phyloP scores from a whole-genome alignment of 2,888 invertebrate species.

The Dione juno region DNA sequence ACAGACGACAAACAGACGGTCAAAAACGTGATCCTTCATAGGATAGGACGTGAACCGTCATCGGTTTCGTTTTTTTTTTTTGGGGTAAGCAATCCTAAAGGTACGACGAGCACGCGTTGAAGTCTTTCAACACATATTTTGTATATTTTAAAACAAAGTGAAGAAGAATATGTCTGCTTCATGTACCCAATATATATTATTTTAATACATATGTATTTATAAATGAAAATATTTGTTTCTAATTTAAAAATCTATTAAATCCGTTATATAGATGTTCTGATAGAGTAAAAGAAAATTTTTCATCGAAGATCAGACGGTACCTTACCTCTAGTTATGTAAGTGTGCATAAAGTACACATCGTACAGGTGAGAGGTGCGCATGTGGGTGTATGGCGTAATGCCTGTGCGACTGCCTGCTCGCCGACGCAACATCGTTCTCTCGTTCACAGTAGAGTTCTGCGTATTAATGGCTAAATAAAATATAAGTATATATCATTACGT shows the following conservation, averaged over 20 bases:
- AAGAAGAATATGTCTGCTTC: no score
- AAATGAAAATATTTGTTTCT: no score
- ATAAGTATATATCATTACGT: not conserved
- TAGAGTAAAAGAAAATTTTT: slow-evolving; percentile 22
- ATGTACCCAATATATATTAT: no score
- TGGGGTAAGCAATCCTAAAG: no score
- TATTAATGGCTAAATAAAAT: not conserved
- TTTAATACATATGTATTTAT: no score
- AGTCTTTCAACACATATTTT: not conserved
- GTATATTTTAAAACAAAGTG: not conserved
- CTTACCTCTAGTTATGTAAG: slow-evolving; percentile 59
- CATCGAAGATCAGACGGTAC: slow-evolving; percentile 60
- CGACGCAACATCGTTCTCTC: slow-evolving; percentile 63
- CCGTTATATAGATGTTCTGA: not conserved
- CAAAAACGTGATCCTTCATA: no score
- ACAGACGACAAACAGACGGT: no score
- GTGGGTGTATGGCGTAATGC: slow-evolving; percentile 77
- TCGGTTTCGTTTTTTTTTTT: no score
- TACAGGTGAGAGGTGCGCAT: slow-evolving; percentile 52
- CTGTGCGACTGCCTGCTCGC: slow-evolving; percentile 56
- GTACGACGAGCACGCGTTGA: not conserved
- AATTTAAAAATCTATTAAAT: no score
- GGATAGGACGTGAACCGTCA: no score
- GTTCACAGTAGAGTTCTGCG: slow-evolving; percentile 60
- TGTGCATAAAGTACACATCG: slow-evolving; percentile 46